These are phyloP conservation scores for Steinernema hermaphroditum DNA, from an alignment of 2,888 invertebrate species.

Conservation along the genomic window DNA sequence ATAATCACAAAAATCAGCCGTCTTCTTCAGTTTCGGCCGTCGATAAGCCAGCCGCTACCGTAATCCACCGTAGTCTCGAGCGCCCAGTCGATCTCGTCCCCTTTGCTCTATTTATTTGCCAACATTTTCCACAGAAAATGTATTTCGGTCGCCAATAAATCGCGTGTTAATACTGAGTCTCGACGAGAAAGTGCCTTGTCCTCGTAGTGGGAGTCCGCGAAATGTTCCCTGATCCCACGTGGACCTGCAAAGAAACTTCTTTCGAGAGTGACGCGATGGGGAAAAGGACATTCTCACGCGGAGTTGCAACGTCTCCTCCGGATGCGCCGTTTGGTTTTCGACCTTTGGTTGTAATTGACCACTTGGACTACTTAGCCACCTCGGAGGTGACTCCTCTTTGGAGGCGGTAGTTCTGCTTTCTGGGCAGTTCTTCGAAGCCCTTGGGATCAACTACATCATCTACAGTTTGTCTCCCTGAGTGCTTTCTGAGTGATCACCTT, in stretches of 20 bases:
- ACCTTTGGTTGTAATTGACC: too few species aligned
- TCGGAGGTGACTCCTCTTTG: too few species aligned
- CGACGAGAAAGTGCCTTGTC: too few species aligned
- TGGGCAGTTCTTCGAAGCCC: too few species aligned
- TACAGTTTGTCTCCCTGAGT: too few species aligned
- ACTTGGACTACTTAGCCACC: too few species aligned
- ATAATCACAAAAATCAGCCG: too few species aligned
- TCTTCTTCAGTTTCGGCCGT: constrained; percentile 34
- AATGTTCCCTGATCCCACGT: too few species aligned
- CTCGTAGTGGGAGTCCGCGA: too few species aligned
- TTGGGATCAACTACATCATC: too few species aligned
- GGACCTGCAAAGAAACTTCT: background rate
- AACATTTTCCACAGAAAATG: background rate
- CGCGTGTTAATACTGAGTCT: background rate
- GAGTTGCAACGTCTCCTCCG: background rate
- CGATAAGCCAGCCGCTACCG: constrained; percentile 16
- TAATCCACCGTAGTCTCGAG: background rate
- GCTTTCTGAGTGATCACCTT: too few species aligned
- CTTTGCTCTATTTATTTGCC: constrained; percentile 20
- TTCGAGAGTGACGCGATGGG: background rate
- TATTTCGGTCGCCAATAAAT: constrained; percentile 8
- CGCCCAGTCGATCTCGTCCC: background rate
- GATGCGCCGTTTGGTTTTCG: background rate
- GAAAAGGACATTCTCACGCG: constrained; percentile 14
- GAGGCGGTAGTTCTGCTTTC: too few species aligned